A percentile compares a stretch with the other conserved stretches of the same genome.
These are phyloP conservation scores for Hylyphantes graminicola DNA, from an alignment of 1,140 invertebrate species.

Conservation along the genomic window DNA sequence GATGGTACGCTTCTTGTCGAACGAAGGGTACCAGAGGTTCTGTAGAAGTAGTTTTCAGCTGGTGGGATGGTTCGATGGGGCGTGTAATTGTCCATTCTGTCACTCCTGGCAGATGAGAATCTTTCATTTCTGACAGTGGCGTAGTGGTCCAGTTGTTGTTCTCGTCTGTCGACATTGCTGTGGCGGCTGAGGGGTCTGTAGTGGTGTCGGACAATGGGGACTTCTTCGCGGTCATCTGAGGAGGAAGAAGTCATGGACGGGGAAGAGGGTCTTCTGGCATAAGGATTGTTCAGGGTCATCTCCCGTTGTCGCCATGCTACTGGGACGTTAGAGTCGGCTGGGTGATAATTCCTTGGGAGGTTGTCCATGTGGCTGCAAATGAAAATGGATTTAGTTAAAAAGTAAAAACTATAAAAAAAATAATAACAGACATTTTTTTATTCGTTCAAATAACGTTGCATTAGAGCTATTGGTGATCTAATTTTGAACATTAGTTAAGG, in stretches of 20 bases:
- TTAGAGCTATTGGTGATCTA: too few relatives aligned
- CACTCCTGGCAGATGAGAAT: slow-evolving; percentile 37
- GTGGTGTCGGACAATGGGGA: slow-evolving; percentile 58
- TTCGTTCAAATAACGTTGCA: too few relatives aligned
- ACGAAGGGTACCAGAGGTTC: slow-evolving; percentile 55
- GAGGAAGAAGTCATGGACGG: slow-evolving; percentile 43
- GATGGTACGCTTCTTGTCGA: slow-evolving; percentile 61
- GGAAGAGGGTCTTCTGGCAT: slow-evolving; percentile 33
- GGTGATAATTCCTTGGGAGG: slow-evolving; percentile 12
- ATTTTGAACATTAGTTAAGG: too few relatives aligned
- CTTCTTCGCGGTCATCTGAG: slow-evolving; percentile 61
- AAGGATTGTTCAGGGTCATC: slow-evolving; percentile 52
- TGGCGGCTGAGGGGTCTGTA: slow-evolving; percentile 58
- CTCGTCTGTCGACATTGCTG: slow-evolving; percentile 44
- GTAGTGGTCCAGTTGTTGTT: slow-evolving; percentile 48
- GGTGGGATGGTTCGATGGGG: slow-evolving; percentile 17
- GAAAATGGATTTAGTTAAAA: too few relatives aligned
- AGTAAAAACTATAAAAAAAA: too few relatives aligned
- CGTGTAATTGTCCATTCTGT: slow-evolving; percentile 46
- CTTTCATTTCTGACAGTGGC: slow-evolving; percentile 47
- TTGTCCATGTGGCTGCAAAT: slow-evolving; percentile 26
- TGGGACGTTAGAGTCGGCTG: slow-evolving; percentile 53
- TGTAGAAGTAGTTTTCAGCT: slow-evolving; percentile 33
- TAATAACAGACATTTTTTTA: too few relatives aligned
- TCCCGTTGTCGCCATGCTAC: slow-evolving; percentile 61